Base-by-base conservation (phyloP, 2,113 vertebrate genomes). In the Turnix velox region DNA sequence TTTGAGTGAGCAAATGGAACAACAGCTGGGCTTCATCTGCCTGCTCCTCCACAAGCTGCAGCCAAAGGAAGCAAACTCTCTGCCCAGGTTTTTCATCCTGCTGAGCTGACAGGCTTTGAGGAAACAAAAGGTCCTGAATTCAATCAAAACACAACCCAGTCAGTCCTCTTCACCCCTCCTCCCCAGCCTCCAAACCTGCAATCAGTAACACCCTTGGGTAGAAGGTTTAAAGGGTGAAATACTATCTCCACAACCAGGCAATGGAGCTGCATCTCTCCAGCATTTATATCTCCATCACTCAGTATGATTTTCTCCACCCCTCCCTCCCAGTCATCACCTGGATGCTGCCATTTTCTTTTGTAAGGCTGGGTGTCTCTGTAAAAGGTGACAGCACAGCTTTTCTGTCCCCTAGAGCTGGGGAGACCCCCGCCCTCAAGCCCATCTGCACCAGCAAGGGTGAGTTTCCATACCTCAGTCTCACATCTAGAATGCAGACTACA, bases 21-120 rank as follows among this genome's bases (percentile, higher is more conserved):
- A 96, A 78, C 93, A 84, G 95, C 49, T 35, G 74, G 92, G 79
- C 67, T 87, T 90, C 82, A 92, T 95, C 95, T 94, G 78, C 81
- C 82, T 84, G 77, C 35, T 94, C 86, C 75, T 84, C 62, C 19
- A 7, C 75, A 76, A 76, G 35, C 84, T 39, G 37, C 12, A 18
- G 79, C 73, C 76, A 92, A 94, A 68, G 42, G 76, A 96, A 91
- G 78, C 49, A 57, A 88, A 67, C 58, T 52, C 66, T 74, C 59
- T 59, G 28, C 55, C 89, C 48, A 61, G 71, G 90, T 91, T 95
- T 94, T 77, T 84, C 62, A 58, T 54, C 75, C 90, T 68, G 61
- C 83, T 86, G 82, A 96, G 74, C 15, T 76, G 87, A 96, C 84
- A 85, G 59, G 76, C 67, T 88, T 59, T 37, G 23, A 91, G 77